phyloP scores from a whole-genome alignment of 2,797 vertebrate species.

The Heliangelus exortis region DNA sequence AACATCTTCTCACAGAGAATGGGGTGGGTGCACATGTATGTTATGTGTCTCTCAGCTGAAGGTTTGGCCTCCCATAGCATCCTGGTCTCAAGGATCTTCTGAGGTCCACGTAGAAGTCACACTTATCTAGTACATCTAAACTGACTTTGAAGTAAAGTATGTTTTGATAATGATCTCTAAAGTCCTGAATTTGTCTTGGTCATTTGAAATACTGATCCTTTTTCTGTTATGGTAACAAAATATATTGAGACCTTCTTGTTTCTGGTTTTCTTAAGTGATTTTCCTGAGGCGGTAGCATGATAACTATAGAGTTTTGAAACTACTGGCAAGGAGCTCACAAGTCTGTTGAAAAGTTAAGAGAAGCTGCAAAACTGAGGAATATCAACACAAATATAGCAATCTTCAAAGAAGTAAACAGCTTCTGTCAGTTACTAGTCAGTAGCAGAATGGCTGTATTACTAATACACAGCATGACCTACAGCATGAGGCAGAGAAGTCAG shows the following conservation, averaged over 20 bases:
- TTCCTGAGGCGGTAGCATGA: neutral
- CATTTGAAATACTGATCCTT: neutral
- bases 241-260: neutral
- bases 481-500: neutral
- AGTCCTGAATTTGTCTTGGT: neutral
- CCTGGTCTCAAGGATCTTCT: neutral
- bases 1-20: rapidly evolving
- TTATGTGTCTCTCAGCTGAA: neutral
- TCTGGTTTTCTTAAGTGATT: neutral
- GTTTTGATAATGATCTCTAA: neutral
- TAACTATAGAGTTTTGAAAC: neutral
- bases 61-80: neutral
- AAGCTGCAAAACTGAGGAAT: slow-evolving; percentile 7
- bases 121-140: neutral
- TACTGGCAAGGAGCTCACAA: neutral
- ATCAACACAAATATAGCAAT: neutral
- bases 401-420: neutral
- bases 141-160: neutral
- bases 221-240: neutral
- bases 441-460: neutral
- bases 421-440: neutral
- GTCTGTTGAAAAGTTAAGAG: slow-evolving; percentile 2
- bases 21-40: neutral
- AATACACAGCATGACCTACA: slow-evolving; percentile 16
- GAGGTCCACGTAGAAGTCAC: neutral